A percentile compares a stretch with the other conserved stretches of the same genome.
Conservation (phyloP, 2,797 vertebrate species). For the Sebastes baramenuke region DNA sequence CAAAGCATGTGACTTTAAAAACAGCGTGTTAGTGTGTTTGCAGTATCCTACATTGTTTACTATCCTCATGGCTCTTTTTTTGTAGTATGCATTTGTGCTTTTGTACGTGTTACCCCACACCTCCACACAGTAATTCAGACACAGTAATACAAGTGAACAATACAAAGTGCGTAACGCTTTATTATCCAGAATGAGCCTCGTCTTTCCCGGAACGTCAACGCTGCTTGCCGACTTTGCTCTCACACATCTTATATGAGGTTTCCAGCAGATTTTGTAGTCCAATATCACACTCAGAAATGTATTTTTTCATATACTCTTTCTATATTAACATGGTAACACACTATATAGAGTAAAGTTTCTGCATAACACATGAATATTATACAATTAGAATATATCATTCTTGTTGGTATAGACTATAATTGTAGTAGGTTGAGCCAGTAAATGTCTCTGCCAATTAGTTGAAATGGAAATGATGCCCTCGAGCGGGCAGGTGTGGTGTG, state of each 20-base stretch:
- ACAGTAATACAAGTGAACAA: not conserved
- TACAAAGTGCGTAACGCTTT: not conserved
- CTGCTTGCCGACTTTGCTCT: not conserved
- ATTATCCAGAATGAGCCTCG: not conserved
- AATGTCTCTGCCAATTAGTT: not conserved
- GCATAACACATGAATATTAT: not conserved
- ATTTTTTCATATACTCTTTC: too few relatives aligned
- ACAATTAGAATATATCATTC: not conserved
- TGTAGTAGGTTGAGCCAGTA: not conserved
- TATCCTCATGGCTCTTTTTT: too few relatives aligned
- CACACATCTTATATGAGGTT: not conserved
- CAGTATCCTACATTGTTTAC: too few relatives aligned
- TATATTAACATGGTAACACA: not conserved
- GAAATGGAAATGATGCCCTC: not conserved
- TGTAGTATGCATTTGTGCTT: too few relatives aligned
- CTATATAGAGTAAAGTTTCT: not conserved
- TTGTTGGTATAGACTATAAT: not conserved
- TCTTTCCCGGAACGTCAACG: too few relatives aligned
- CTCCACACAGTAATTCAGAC: too few relatives aligned
- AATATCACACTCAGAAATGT: too few relatives aligned
- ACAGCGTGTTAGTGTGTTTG: not conserved
- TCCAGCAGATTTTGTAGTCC: not conserved
- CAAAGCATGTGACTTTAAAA: too few relatives aligned
- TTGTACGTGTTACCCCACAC: too few relatives aligned
- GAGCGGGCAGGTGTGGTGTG: not conserved